phyloP scores from a whole-genome alignment of 1,140 invertebrate species.

The Brachionus rotundiformis region DNA sequence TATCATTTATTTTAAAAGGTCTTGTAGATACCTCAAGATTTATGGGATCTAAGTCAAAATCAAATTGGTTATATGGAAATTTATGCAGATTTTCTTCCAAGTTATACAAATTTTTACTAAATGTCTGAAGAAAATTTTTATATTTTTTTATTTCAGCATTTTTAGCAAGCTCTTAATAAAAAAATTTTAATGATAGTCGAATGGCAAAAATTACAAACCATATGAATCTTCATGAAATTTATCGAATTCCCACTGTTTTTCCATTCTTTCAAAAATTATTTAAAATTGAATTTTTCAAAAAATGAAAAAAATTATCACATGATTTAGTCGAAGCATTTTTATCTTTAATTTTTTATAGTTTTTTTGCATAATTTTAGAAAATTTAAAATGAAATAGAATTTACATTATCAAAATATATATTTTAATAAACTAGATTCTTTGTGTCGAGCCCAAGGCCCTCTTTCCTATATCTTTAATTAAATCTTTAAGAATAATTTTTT shows the following conservation, averaged over 20 bases:
- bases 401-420: no score
- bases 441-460: no score
- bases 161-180: slow-evolving; percentile 37
- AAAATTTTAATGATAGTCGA: not conserved
- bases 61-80: slow-evolving; percentile 44
- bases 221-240: slow-evolving; percentile 52
- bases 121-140: slow-evolving; percentile 35
- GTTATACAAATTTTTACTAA: slow-evolving; percentile 43
- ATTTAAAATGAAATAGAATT: not conserved
- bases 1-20: no score
- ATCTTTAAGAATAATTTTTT: no score
- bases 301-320: not conserved
- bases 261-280: slow-evolving; percentile 15
- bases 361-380: not conserved
- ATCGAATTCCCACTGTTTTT: slow-evolving; percentile 51
- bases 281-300: not conserved
- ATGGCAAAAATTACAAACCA: not conserved
- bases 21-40: slow-evolving; percentile 50
- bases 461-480: no score
- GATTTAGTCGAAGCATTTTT: not conserved
- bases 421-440: no score
- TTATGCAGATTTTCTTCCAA: slow-evolving; percentile 35
- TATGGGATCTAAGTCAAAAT: slow-evolving; percentile 48
- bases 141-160: slow-evolving; percentile 46
- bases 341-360: not conserved